Percentiles rank a stretch among this genome's conserved stretches.
These are phyloP conservation scores for Hypsopygia costalis DNA, from an alignment of 2,888 invertebrate species.

Conservation along the genomic window DNA sequence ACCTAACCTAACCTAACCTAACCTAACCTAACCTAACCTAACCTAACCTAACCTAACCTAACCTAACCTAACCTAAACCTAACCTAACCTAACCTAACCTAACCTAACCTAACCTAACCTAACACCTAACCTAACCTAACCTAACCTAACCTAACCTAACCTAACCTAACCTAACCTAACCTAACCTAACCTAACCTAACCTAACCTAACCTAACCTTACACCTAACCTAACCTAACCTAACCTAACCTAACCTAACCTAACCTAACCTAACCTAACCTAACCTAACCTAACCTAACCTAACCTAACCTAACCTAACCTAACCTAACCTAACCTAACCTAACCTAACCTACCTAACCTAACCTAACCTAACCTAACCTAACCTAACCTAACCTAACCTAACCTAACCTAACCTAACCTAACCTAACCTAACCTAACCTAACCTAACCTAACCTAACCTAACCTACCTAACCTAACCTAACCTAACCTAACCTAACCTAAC, in stretches of 20 bases:
- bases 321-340: not conserved
- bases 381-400: not conserved
- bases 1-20: conserved; percentile 13
- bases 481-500: not conserved
- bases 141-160: conserved; percentile 7
- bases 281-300: not conserved
- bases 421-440: not conserved
- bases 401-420: not conserved
- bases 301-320: not conserved
- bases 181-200: not conserved
- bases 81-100: conserved; percentile 11
- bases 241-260: not conserved
- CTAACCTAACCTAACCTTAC: not conserved
- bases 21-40: conserved; percentile 12
- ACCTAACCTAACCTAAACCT: conserved; percentile 13
- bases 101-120: conserved; percentile 6
- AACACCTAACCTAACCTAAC: conserved; percentile 5
- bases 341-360: not conserved
- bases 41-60: conserved; percentile 14
- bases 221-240: not conserved
- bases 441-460: not conserved
- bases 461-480: not conserved
- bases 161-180: not conserved
- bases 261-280: not conserved
- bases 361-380: not conserved